phyloP scores from a whole-genome alignment of 2,797 vertebrate species.

The Capromys pilorides region DNA sequence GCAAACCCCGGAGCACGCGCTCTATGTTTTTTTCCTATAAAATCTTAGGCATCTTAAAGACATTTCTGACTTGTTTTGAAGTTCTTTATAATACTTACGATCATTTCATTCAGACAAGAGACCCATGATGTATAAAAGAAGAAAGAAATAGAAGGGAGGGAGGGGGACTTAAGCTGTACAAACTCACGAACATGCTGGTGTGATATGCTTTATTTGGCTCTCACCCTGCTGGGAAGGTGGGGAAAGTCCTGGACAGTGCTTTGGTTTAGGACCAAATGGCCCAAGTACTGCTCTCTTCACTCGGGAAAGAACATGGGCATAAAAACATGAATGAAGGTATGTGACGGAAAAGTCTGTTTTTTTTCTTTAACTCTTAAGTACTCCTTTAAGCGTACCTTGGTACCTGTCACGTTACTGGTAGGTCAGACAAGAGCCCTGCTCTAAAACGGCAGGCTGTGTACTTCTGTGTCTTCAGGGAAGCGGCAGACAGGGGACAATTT shows the following conservation, averaged over 20 bases:
- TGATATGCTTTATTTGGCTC: neutral
- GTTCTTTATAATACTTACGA: neutral
- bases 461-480: constrained; percentile 48
- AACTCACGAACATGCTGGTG: neutral
- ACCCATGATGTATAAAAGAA: neutral
- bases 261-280: constrained; percentile 36
- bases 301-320: neutral
- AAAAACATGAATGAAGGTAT: constrained; percentile 5
- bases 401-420: constrained; percentile 10
- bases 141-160: neutral
- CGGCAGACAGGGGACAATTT: constrained; percentile 35
- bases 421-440: constrained; percentile 24
- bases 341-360: neutral
- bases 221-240: neutral
- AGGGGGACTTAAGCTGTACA: neutral
- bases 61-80: neutral
- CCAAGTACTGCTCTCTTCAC: neutral
- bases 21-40: constrained; percentile 22
- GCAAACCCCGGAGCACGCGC: neutral
- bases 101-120: neutral
- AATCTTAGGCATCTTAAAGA: neutral
- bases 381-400: neutral
- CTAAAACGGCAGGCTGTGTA: neutral
- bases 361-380: constrained; percentile 51
- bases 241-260: neutral